Evolutionary conservation across 2,113 vertebrate species (phyloP).

Genomic region (Synchiropus splendidus): DNA sequence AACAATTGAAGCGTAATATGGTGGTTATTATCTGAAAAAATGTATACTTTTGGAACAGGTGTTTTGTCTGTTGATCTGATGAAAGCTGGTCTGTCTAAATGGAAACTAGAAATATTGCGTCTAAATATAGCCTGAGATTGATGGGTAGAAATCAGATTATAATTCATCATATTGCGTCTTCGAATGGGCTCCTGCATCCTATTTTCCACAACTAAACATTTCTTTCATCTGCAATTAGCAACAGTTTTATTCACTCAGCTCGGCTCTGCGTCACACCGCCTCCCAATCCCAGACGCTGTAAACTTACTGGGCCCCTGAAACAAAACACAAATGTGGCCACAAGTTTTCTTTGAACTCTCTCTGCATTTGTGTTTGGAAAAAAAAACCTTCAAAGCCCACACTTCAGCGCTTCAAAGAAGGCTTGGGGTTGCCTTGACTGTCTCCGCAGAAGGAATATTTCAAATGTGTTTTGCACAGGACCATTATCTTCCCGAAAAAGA

Average conservation of each 20-base stretch:
- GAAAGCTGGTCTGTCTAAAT: too few relatives aligned
- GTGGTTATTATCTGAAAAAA: too few relatives aligned
- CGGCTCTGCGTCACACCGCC: constrained; percentile 21
- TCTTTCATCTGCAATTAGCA: constrained; percentile 40
- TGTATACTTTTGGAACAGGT: too few relatives aligned
- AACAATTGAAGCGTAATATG: too few relatives aligned
- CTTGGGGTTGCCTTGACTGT: constrained; percentile 52
- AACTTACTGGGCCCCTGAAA: constrained; percentile 44
- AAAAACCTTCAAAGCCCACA: constrained; percentile 65
- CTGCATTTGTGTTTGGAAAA: constrained; percentile 63
- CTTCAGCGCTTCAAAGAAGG: constrained; percentile 62
- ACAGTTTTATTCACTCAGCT: constrained; percentile 25
- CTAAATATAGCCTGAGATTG: too few relatives aligned
- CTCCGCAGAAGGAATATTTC: constrained; percentile 47
- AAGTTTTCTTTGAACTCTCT: constrained; percentile 62
- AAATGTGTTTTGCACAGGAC: constrained; percentile 46
- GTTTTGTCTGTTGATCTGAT: too few relatives aligned
- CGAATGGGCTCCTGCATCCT: too few relatives aligned
- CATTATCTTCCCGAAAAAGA: constrained; percentile 54
- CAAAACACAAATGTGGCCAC: constrained; percentile 56
- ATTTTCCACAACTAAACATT: constrained; percentile 7
- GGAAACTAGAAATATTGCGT: too few relatives aligned
- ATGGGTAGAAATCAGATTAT: background rate
- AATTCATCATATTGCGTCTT: too few relatives aligned
- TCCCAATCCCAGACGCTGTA: constrained; percentile 23